Evolutionary conservation across 1,140 invertebrate genomes (phyloP), one percentile per base, ranked within the genome.

Genomic region (Scaptomyza pallida): DNA sequence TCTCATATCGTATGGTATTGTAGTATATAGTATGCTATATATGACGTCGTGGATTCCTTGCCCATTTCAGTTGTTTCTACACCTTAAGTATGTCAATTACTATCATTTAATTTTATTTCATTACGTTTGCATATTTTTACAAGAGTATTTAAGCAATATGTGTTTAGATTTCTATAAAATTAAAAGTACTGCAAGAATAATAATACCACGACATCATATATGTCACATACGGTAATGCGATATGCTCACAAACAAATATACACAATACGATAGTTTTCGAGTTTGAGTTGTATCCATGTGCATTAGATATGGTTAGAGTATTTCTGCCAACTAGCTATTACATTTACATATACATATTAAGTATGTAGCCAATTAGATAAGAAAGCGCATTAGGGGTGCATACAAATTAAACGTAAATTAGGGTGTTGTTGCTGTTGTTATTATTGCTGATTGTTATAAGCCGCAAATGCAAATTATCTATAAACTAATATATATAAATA

Each of bases 21-120:
- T 26, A 35, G 33, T 37, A 71, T 33, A 37, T 70, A 51, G 78
- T 80, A 89, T 90, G 89, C 75, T 83, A 65, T 78, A 90, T 89
- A 90, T 89, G 89, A 90, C 68, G 85, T 90, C 89, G 85, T 90
- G 89, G 85, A 88, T 78, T 72, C 64, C 80, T 88, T 79, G 69
- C 52, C 73, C 73, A 62, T 61, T 74, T 60, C 76, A 67, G 60
- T 62, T 67, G 64, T 75, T 65, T 30, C 26, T 30, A 55, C 59
- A 56, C 63, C 69, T n/a, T n/a, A n/a, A n/a, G n/a, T n/a, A 69
- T 64, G 9, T 77, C 47, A 68, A 59, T 12, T 72, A 41, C 13
- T 51, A 48, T 60, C 23, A 16, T 59, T 56, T 50, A 75, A 35
- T 37, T 71, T 61, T 37, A 63, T 64, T 59, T 37, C 8, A 82